Base-by-base conservation (phyloP, 2,888 invertebrate genomes). In the Stenodera caucasica region DNA sequence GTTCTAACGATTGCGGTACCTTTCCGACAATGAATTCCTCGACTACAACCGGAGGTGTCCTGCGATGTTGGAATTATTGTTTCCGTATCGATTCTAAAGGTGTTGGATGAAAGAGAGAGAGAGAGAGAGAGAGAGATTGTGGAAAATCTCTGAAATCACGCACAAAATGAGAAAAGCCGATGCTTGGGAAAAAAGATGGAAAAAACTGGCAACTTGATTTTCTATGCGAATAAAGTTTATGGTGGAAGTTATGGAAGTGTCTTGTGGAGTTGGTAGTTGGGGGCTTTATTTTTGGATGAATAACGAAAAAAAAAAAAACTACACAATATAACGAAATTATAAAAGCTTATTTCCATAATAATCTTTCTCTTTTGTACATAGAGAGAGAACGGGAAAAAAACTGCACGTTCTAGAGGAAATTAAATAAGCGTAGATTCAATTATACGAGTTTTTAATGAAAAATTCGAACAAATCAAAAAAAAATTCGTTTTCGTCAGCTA, bases 381-480 rank as follows among this genome's bases (percentile, higher is more conserved):
- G 2, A 45, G 21, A 11, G 40, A 14, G n/a, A 37, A 35, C 55
- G 12, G 52, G 49, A 49, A 56, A 55, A 60, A 59, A 66, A 60
- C n/a, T 57, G 62, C 51, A 64, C 59, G 61, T 61, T 64, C 56
- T 64, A 15, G 21, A 45, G 45, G 32, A 64, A 64, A 62, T 58
- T 63, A 55, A 64, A 64, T 64, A 64, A 57, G 62, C 60, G 62
- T 57, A 60, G 57, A 66, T 66, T 64, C 64, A 66, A 66, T 66
- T 66, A 66, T 58, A 55, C 56, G 61, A 64, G 49, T 64, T 66
- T 62, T 66, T 62, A 66, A 66, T 66, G 66, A 64, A 66, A 64
- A 66, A 61, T 66, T 64, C 66, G 56, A 52, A 55, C 6, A 40
- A 40, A 40, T 40, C 18, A 45, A 50, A 55, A 51, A 53, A 61